A percentile compares a stretch with the other conserved stretches of the same genome.
Conservation (phyloP, 2,797 vertebrate genomes). For the Serranus cabrilla region DNA sequence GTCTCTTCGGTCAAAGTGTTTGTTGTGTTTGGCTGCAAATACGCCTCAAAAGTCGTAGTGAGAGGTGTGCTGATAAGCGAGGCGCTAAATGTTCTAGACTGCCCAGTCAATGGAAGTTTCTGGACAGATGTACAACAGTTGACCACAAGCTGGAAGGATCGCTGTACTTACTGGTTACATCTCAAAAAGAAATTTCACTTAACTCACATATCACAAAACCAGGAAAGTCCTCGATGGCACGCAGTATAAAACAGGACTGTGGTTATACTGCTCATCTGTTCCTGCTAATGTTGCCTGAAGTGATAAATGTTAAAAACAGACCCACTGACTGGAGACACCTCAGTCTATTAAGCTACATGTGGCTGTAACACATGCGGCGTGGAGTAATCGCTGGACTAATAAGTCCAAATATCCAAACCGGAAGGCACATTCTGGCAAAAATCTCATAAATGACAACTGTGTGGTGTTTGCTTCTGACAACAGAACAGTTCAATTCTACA, state of each 20-base stretch:
- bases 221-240: not conserved
- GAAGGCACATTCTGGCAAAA: conserved; percentile 51
- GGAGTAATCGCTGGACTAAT: not conserved
- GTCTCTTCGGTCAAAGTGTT: too few relatives aligned
- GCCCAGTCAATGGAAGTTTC: not conserved
- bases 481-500: conserved; percentile 67
- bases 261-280: not conserved
- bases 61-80: not conserved
- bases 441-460: conserved; percentile 30
- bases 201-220: conserved; percentile 1
- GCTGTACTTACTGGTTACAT: not conserved
- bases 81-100: not conserved
- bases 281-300: not conserved
- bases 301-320: conserved; percentile 2
- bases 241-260: not conserved
- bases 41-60: not conserved
- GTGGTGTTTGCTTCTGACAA: conserved; percentile 37
- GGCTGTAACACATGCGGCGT: conserved; percentile 27
- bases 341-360: conserved; percentile 18
- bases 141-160: not conserved
- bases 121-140: not conserved
- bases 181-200: not conserved
- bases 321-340: conserved; percentile 48
- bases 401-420: conserved; percentile 26
- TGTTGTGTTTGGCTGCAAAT: conserved; percentile 9